These are phyloP conservation scores for Diabrotica undecimpunctata DNA, from an alignment of 1,140 invertebrate species.

Conservation along the genomic window DNA sequence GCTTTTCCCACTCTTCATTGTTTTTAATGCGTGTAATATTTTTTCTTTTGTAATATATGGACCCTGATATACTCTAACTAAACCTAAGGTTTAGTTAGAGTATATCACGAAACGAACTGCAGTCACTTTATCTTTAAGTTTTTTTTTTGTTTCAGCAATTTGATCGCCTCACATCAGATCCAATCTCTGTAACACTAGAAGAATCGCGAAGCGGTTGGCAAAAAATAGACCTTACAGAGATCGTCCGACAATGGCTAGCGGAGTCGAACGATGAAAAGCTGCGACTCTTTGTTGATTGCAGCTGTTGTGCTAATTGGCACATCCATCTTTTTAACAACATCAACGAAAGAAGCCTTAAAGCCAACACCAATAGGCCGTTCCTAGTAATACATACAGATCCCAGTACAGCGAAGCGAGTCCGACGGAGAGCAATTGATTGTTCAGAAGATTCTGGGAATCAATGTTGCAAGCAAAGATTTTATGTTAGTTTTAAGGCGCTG, in stretches of 20 bases:
- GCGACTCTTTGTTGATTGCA: constrained; percentile 78
- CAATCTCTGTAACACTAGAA: constrained; percentile 66
- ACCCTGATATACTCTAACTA: too few relatives aligned
- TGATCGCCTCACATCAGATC: constrained; percentile 60
- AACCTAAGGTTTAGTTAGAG: too few relatives aligned
- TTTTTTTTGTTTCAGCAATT: constrained; percentile 50
- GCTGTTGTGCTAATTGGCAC: constrained; percentile 69
- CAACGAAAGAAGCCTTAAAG: constrained; percentile 28
- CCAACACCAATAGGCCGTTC: constrained; percentile 71
- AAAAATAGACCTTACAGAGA: constrained; percentile 76
- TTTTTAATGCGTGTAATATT: too few relatives aligned
- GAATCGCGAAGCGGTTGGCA: constrained; percentile 75
- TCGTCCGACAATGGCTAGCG: constrained; percentile 68
- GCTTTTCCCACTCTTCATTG: too few relatives aligned
- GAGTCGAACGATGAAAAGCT: constrained; percentile 58
- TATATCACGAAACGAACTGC: too few relatives aligned
- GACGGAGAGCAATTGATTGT: constrained; percentile 79
- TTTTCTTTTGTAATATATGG: too few relatives aligned
- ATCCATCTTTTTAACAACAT: constrained; percentile 50
- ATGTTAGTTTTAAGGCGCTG: constrained; percentile 84
- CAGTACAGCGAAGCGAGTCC: constrained; percentile 59
- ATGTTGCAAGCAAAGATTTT: constrained; percentile 86
- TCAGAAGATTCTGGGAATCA: constrained; percentile 68
- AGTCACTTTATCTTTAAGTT: too few relatives aligned
- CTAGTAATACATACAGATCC: constrained; percentile 76